Evolutionary conservation across 2,113 vertebrate genomes (phyloP).

Genomic region (Corythornis cristatus): DNA sequence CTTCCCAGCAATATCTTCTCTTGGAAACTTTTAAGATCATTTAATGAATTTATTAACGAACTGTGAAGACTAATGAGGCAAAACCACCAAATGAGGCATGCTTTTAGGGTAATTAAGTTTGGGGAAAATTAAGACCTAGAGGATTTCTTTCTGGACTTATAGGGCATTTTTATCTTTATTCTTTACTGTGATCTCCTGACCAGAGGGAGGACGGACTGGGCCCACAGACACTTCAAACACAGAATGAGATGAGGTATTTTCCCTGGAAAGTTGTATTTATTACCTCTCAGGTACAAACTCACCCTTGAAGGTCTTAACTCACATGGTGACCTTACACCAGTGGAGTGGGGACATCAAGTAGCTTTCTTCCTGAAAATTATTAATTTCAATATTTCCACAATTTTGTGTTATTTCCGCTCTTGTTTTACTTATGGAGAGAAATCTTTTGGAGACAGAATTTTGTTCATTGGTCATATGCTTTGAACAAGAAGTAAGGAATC

Average conservation of each 20-base stretch:
- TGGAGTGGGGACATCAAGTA: not conserved
- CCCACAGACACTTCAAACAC: not conserved
- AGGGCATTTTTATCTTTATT: not conserved
- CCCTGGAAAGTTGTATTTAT: not conserved
- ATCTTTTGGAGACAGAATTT: not conserved
- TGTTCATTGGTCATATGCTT: not conserved
- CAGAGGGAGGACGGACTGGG: not conserved
- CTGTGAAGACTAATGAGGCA: not conserved
- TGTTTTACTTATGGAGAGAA: not conserved
- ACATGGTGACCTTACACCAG: not conserved
- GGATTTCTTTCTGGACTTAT: not conserved
- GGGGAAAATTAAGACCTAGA: not conserved
- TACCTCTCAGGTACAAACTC: not conserved
- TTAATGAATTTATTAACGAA: not conserved
- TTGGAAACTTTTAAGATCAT: not conserved
- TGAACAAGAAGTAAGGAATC: not conserved
- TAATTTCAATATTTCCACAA: not conserved
- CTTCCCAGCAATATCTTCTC: not conserved
- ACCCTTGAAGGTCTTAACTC: not conserved
- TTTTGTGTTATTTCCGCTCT: not conserved
- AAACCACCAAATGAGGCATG: not conserved
- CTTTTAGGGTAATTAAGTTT: not conserved
- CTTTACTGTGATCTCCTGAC: not conserved
- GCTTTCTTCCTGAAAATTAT: not conserved
- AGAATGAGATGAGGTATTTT: not conserved